phyloP scores from a whole-genome alignment of 2,888 invertebrate species.

The Pyrrhosoma nymphula region DNA sequence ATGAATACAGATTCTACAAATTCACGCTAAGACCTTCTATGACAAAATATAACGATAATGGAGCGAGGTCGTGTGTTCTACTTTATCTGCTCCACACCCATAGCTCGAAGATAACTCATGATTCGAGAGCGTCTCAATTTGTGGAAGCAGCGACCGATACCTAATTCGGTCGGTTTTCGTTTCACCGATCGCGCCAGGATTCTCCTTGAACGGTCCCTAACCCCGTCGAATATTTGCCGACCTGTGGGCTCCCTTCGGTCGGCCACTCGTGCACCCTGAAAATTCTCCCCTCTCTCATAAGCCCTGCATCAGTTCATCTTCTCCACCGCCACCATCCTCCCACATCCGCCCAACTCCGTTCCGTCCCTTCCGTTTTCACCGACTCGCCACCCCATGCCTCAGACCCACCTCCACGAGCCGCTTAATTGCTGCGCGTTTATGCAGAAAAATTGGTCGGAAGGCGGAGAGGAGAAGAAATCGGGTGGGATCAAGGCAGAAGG shows the following conservation, averaged over 20 bases:
- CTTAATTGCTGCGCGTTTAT: neutral
- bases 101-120: neutral
- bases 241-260: neutral
- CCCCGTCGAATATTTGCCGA: neutral
- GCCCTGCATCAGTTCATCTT: neutral
- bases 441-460: conserved; percentile 4
- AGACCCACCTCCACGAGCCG: neutral
- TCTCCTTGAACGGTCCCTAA: neutral
- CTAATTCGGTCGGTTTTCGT: neutral
- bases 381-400: neutral
- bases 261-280: neutral
- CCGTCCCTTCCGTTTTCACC: neutral
- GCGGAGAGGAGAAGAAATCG: neutral
- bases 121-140: neutral
- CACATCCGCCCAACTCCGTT: neutral
- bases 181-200: neutral
- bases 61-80: neutral
- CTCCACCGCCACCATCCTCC: neutral
- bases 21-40: too few relatives aligned
- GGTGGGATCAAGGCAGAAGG: neutral
- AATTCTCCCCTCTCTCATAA: neutral
- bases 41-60: neutral
- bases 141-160: neutral
- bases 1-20: too few relatives aligned
- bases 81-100: neutral